Evolutionary conservation across 2,888 invertebrate species (phyloP), one percentile per base, ranked within the genome.

Genomic region (Lochmaea crataegi): DNA sequence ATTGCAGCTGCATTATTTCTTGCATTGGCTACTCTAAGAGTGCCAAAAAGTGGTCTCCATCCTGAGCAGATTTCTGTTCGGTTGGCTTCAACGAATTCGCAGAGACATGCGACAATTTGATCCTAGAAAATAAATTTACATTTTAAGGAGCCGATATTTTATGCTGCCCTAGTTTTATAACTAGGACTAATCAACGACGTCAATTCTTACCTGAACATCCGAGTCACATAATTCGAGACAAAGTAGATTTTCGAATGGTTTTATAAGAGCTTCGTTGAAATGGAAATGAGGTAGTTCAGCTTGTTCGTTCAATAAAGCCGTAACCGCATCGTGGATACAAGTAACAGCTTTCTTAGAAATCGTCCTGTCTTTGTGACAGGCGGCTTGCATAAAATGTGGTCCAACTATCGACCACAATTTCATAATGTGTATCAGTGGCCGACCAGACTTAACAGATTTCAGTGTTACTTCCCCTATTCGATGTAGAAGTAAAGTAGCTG

Each of bases 31-130:
- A 96, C 96, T 22, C 97, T 91, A 58, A 99, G 87, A 0, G 98
- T 97, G 12, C 97, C 97, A 84, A 99, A 99, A 1, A 99, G 88
- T 0, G 98, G 96, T 68, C 98, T 90, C 98, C 98, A 99, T 0
- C 98, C 98, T 0, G 97, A 97, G 78, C 95, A 92, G 57, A 98
- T 96, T 88, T 98, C 97, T 74, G 94, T 94, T 80, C 96, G 90
- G 85, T 96, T 97, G 0, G 96, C 96, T 86, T 98, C 97, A 0
- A 99, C 98, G 81, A 98, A 96, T 87, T 97, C 97, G 85, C 97
- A 97, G 64, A 98, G 92, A 80, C 96, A 97, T 69, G 96, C 95
- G 60, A 98, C 96, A 81, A 99, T 96, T 88, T 93, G 93, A 85
- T 93, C 93, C 94, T 82, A 66, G 63, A 77, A 77, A 58, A 38